phyloP scores from a whole-genome alignment of 2,797 vertebrate species.

The Selene dorsalis region DNA sequence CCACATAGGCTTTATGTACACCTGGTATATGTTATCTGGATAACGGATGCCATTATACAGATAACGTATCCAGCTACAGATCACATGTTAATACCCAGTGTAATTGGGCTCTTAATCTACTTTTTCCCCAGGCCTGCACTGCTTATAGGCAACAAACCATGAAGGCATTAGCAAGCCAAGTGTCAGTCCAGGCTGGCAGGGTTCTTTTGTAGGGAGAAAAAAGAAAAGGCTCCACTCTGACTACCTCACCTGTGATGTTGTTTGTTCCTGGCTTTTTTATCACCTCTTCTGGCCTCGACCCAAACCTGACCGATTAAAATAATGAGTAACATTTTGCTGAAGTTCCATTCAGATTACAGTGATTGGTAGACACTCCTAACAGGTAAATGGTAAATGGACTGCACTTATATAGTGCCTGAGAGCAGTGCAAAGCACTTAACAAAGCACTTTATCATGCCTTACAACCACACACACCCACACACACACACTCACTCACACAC shows the following conservation, averaged over 20 bases:
- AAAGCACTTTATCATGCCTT: slow-evolving; percentile 38
- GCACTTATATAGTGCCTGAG: slow-evolving; percentile 50
- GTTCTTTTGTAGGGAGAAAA: slow-evolving; percentile 1
- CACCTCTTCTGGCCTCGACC: slow-evolving; percentile 21
- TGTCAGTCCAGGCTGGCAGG: slow-evolving; percentile 12
- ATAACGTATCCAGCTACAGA: slow-evolving; percentile 5
- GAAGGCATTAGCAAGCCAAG: slow-evolving; percentile 9
- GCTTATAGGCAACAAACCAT: slow-evolving; percentile 17
- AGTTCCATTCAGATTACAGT: slow-evolving; percentile 30
- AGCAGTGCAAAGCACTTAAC: slow-evolving; percentile 48
- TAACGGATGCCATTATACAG: not conserved
- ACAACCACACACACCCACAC: slow-evolving; percentile 14
- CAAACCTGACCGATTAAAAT: slow-evolving; percentile 35
- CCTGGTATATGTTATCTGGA: not conserved
- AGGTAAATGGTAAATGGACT: slow-evolving; percentile 52
- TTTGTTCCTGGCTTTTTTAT: slow-evolving; percentile 32
- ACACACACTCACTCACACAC: not conserved
- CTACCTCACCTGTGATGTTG: not conserved
- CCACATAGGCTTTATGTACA: not conserved
- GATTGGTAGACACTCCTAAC: slow-evolving; percentile 43
- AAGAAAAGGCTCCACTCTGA: slow-evolving; percentile 7
- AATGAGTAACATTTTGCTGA: slow-evolving; percentile 36
- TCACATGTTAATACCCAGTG: not conserved
- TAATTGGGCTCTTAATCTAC: not conserved
- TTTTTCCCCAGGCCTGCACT: not conserved